Evolutionary conservation across 2,113 vertebrate genomes (phyloP).

Genomic region (Suncus etruscus): DNA sequence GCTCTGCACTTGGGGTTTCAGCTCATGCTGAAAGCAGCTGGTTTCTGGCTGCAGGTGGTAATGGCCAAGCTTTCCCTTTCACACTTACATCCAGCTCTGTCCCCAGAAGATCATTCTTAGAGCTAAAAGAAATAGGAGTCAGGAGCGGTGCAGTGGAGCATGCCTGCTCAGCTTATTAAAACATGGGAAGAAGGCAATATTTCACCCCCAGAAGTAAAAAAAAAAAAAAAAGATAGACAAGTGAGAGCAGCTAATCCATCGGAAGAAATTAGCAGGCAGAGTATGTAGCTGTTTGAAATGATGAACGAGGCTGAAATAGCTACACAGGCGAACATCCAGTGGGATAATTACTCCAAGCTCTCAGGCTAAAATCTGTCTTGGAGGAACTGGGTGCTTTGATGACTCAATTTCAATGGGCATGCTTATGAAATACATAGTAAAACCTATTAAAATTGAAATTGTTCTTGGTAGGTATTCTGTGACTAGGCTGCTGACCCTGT

Average conservation of each 20-base stretch:
- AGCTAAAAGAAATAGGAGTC: constrained; percentile 89
- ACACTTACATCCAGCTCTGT: constrained; percentile 92
- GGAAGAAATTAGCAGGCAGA: constrained; percentile 99
- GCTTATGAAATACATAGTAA: constrained; percentile 99
- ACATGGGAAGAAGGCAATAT: constrained; percentile 94
- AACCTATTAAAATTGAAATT: constrained; percentile 99
- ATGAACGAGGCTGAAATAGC: constrained; percentile 97
- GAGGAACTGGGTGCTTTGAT: constrained; percentile 95
- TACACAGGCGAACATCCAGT: constrained; percentile 95
- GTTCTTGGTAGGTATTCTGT: constrained; percentile 96
- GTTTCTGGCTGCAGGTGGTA: constrained; percentile 89
- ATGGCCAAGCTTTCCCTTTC: constrained; percentile 94
- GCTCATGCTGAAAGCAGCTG: constrained; percentile 69
- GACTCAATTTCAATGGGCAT: constrained; percentile 98
- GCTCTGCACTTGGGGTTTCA: constrained; percentile 22
- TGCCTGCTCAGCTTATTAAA: constrained; percentile 96
- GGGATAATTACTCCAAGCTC: constrained; percentile 99
- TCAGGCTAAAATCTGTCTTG: constrained; percentile 96
- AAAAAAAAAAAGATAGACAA: constrained; percentile 95
- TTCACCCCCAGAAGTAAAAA: constrained; percentile 96
- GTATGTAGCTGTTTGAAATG: constrained; percentile 96
- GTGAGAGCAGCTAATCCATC: constrained; percentile 97
- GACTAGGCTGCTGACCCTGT: constrained; percentile 93
- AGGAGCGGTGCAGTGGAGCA: constrained; percentile 89
- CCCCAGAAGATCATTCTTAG: constrained; percentile 90